phyloP scores from a whole-genome alignment of 2,888 invertebrate genomes.

The Tolmerus cingulatus region DNA sequence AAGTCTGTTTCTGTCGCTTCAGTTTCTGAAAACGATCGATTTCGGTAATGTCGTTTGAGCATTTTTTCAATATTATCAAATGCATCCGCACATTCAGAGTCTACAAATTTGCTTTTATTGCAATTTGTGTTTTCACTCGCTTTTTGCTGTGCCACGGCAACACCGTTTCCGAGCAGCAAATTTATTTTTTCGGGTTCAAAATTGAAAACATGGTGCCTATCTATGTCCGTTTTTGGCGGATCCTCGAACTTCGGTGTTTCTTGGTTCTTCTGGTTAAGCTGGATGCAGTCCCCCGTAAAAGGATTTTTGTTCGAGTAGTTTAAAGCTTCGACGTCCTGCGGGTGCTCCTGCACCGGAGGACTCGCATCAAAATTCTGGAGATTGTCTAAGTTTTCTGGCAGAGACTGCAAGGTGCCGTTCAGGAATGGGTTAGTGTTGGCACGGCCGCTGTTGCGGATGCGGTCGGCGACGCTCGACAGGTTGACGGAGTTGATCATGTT shows the following conservation, averaged over 20 bases:
- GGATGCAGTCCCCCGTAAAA: constrained; percentile 44
- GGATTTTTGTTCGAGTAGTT: constrained; percentile 43
- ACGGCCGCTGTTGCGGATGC: constrained; percentile 47
- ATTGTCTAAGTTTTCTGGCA: constrained; percentile 45
- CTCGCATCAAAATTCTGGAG: constrained; percentile 1
- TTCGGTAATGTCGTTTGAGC: constrained; percentile 52
- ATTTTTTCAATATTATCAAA: constrained; percentile 49
- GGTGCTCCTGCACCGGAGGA: neutral
- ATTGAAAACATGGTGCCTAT: constrained; percentile 47
- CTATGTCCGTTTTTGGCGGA: constrained; percentile 47
- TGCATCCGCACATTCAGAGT: constrained; percentile 47
- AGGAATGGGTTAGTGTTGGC: constrained; percentile 52
- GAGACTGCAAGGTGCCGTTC: constrained; percentile 48
- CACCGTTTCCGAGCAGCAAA: constrained; percentile 37
- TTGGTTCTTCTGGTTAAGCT: neutral
- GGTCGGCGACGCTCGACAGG: constrained; percentile 48
- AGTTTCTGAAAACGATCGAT: constrained; percentile 57
- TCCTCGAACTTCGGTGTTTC: neutral
- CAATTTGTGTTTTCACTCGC: neutral
- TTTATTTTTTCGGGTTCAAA: constrained; percentile 49
- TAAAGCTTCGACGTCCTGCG: neutral
- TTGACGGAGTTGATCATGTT: constrained; percentile 47
- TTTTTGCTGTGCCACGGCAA: neutral
- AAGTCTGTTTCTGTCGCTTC: constrained; percentile 54
- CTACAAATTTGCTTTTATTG: constrained; percentile 44